phyloP scores from a whole-genome alignment of 2,797 vertebrate species.

The Anguilla megastoma region DNA sequence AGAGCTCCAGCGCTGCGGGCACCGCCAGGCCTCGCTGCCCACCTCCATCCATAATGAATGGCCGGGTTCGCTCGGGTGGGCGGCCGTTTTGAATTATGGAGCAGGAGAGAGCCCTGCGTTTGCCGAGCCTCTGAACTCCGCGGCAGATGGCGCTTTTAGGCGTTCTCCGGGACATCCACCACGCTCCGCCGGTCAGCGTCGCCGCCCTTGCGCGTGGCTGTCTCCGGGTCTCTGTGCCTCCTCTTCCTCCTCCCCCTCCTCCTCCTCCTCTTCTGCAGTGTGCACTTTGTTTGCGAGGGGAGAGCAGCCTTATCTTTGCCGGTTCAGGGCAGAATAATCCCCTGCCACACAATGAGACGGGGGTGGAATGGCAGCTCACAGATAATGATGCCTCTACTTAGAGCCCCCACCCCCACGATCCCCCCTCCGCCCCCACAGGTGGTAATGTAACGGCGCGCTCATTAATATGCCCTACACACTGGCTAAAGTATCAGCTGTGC shows the following conservation, averaged over 20 bases:
- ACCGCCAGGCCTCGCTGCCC: neutral
- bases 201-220: neutral
- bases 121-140: neutral
- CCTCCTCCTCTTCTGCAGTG: too few relatives aligned
- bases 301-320: slow-evolving; percentile 45
- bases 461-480: neutral
- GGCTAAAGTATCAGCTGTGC: neutral
- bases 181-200: neutral
- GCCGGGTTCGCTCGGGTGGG: neutral
- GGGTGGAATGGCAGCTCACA: slow-evolving; percentile 8
- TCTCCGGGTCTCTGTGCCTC: neutral
- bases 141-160: neutral
- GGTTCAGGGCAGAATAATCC: slow-evolving; percentile 45
- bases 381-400: slow-evolving; percentile 11
- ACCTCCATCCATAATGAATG: slow-evolving; percentile 36
- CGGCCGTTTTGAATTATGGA: slow-evolving; percentile 27
- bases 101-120: slow-evolving; percentile 25
- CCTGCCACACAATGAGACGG: slow-evolving; percentile 30
- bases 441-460: neutral
- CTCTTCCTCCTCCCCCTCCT: neutral
- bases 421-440: neutral
- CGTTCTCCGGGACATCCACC: neutral
- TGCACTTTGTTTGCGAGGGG: slow-evolving; percentile 1
- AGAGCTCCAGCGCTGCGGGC: too few relatives aligned
- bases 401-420: neutral